Base-by-base conservation (phyloP, 2,888 invertebrate species). In the Agrilus cyanescens region DNA sequence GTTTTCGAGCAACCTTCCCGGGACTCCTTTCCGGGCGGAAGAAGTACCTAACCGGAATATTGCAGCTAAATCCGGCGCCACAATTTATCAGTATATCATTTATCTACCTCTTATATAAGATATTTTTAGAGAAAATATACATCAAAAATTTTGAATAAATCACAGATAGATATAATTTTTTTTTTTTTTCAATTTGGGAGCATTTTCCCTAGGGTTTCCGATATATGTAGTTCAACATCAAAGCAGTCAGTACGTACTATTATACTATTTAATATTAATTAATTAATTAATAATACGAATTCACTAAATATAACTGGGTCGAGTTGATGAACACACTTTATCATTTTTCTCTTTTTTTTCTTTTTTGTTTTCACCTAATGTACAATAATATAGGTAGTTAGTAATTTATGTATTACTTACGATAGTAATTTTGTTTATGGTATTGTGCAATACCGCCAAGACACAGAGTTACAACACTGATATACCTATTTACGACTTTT, bases 51-150 rank as follows among this genome's bases (percentile, higher is more conserved):
- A 41, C 44, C 46, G 44, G 33, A 44, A 32, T 10, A 36, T 32
- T 39, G 39, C 42, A 37, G 25, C 40, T 39, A 44, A 47, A 38
- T 46, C 44, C 45, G 45, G 41, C 45, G 45, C 43, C 46, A 40
- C 42, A 47, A 47, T 44, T 49, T 49, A 50, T 50, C 54, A 55
- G 55, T 55, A 57, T 57, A 59, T 59, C 59, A 60, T 55, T 62
- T 57, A 63, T 62, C 65, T 66, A 66, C 59, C 49, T 60, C 65
- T 65, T 63, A 62, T 62, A 67, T 69, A 69, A 69, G 68, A 68
- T 68, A 69, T 69, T 65, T 67, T 69, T 71, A 71, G 71, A 71
- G 71, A 71, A 72, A 71, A 71, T 72, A 72, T 71, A 72, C 71
- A 71, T 71, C 68, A 70, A 71, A 68, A 71, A 71, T 71, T 72